Conservation (phyloP, 2,797 vertebrate species). For the Malacoraja senta region DNA sequence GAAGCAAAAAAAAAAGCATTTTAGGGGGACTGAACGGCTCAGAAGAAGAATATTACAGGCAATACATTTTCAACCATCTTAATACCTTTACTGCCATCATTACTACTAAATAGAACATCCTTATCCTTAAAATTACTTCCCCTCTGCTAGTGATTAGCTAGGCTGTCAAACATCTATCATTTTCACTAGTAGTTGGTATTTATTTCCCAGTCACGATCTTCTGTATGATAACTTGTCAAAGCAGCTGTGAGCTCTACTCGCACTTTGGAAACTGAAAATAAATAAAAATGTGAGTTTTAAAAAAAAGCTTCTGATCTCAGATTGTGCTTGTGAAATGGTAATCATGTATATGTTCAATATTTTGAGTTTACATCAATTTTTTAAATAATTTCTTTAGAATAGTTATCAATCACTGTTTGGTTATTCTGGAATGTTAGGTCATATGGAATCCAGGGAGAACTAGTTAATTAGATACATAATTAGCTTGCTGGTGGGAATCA, state of each 20-base stretch:
- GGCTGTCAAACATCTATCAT: background rate
- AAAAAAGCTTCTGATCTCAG: background rate
- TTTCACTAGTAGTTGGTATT: background rate
- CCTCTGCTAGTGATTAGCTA: background rate
- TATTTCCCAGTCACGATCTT: background rate
- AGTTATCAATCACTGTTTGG: background rate
- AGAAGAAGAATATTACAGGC: background rate
- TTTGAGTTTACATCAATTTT: background rate
- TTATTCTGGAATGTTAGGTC: no score
- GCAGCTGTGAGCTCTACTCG: background rate
- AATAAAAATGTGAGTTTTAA: background rate
- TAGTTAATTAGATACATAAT: no score
- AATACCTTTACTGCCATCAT: background rate
- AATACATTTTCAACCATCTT: background rate
- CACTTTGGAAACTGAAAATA: background rate
- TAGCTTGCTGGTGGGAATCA: no score
- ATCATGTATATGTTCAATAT: background rate
- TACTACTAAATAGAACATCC: background rate
- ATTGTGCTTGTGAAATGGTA: background rate
- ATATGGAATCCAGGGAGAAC: no score
- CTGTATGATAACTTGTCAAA: background rate
- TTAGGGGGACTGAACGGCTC: background rate
- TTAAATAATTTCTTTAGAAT: background rate
- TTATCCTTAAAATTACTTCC: background rate
- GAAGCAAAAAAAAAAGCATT: background rate